Conservation (phyloP, 2,113 vertebrate species). For the Phalacrocorax aristotelis region DNA sequence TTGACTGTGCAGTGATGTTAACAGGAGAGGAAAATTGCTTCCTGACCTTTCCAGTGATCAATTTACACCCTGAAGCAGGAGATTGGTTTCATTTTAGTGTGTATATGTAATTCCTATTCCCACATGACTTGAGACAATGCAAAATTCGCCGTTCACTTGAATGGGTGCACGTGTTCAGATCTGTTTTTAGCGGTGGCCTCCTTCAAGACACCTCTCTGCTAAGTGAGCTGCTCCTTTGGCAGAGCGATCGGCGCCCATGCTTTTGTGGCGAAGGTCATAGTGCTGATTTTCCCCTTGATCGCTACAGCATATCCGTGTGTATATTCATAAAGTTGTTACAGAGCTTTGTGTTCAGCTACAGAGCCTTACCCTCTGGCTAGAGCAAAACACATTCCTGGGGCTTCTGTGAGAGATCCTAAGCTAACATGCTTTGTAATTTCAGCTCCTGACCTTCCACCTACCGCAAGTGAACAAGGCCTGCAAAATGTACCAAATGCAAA, state of each 20-base stretch:
- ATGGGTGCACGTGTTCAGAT: background rate
- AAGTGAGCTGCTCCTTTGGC: background rate
- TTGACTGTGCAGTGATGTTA: background rate
- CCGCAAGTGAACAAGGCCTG: accelerated
- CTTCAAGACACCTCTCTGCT: background rate
- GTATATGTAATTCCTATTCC: background rate
- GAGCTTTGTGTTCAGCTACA: background rate
- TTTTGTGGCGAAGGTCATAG: background rate
- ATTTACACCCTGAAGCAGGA: slow-evolving; percentile 12
- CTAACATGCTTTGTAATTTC: background rate
- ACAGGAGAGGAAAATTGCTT: slow-evolving; percentile 42
- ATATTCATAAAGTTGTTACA: background rate
- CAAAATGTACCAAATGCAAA: background rate
- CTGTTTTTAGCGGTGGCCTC: background rate
- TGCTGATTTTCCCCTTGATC: background rate
- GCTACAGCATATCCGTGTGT: background rate
- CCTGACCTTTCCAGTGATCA: slow-evolving; percentile 25
- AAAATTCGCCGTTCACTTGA: background rate
- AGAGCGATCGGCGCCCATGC: accelerated
- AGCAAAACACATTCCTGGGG: background rate
- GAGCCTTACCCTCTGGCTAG: background rate
- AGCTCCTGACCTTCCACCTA: background rate
- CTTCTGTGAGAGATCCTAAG: background rate
- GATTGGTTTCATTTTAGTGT: background rate
- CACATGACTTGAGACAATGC: background rate